phyloP scores from a whole-genome alignment of 2,797 vertebrate genomes.

The Pogoniulus pusillus region DNA sequence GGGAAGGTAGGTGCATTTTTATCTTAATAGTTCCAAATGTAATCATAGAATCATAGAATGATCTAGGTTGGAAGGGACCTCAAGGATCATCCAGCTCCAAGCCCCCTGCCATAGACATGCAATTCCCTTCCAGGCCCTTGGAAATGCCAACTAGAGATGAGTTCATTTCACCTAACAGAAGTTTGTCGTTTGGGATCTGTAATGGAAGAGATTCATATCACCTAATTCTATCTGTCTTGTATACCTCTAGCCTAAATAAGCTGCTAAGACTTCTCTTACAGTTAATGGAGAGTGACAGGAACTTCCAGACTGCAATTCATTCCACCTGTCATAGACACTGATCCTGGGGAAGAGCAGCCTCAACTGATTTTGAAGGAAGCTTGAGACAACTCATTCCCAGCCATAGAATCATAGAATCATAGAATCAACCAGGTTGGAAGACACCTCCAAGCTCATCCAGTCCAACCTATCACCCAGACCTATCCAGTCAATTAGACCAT shows the following conservation, averaged over 20 bases:
- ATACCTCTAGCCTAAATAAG: conserved; percentile 28
- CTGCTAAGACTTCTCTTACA: neutral
- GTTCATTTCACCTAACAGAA: conserved; percentile 14
- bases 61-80: no score
- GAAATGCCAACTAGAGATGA: conserved; percentile 7
- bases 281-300: conserved; percentile 25
- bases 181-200: conserved; percentile 36
- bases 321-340: neutral
- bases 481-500: no score
- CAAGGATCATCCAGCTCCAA: no score
- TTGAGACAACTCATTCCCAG: neutral
- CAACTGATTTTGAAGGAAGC: neutral
- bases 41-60: no score
- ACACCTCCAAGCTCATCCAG: no score
- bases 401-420: no score
- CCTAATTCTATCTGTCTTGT: conserved; percentile 30
- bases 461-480: no score
- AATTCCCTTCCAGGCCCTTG: neutral
- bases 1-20: neutral
- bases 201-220: conserved; percentile 55
- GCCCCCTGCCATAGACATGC: no score
- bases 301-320: conserved; percentile 12
- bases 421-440: no score
- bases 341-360: neutral
- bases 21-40: neutral